Evolutionary conservation across 1,140 invertebrate genomes (phyloP).

Genomic region (Monochamus saltuarius): DNA sequence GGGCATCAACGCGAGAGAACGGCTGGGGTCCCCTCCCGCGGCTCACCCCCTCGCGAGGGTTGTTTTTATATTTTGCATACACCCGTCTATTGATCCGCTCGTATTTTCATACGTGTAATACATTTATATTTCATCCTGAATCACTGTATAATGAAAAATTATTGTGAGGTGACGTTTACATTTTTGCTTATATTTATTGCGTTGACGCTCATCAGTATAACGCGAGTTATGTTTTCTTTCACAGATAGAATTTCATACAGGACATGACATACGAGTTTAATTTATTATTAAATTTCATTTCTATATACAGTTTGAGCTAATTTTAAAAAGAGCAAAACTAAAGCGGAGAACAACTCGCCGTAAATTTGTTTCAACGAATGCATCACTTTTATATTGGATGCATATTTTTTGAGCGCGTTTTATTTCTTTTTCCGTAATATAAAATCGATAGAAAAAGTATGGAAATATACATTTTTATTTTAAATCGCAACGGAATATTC

Average conservation of each 20-base stretch:
- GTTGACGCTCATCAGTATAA: neutral
- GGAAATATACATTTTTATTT: conserved; percentile 6
- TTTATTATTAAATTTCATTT: conserved; percentile 38
- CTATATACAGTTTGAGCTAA: conserved; percentile 32
- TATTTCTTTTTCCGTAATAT: conserved; percentile 28
- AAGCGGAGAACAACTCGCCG: conserved; percentile 5
- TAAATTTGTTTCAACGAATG: conserved; percentile 36
- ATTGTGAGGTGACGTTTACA: conserved; percentile 31
- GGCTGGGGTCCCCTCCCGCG: conserved; percentile 23
- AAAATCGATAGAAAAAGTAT: conserved; percentile 21
- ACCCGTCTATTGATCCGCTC: conserved; percentile 35
- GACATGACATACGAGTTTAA: conserved; percentile 21
- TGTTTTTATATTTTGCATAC: conserved; percentile 42
- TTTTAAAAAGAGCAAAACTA: conserved; percentile 29
- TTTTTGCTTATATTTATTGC: conserved; percentile 10
- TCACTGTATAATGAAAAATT: conserved; percentile 36
- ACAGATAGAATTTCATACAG: conserved; percentile 4
- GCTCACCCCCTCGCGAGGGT: conserved; percentile 27
- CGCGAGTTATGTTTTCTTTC: conserved; percentile 2
- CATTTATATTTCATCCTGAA: conserved; percentile 36
- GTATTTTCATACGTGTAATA: conserved; percentile 39
- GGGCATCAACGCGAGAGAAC: conserved; percentile 17
- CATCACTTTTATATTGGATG: conserved; percentile 36
- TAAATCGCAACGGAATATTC: conserved; percentile 5
- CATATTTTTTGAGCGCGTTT: conserved; percentile 30